These are phyloP conservation scores for Hypsibius dujardini DNA, from an alignment of 1,140 invertebrate genomes.

Conservation along the genomic window DNA sequence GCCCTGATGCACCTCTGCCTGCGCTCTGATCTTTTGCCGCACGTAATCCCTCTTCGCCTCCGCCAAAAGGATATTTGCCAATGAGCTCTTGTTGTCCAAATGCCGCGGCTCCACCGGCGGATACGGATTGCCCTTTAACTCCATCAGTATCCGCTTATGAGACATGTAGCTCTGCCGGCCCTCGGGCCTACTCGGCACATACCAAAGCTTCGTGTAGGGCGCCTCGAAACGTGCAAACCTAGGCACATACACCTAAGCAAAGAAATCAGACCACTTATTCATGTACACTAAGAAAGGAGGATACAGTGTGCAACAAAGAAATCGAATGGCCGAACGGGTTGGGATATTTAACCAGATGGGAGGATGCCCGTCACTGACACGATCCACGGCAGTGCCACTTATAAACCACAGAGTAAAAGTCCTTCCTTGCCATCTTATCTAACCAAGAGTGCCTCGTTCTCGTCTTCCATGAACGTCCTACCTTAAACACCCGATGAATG, in stretches of 20 bases:
- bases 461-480: too few relatives aligned
- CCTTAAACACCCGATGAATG: conserved; percentile 80
- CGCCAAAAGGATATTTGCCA: conserved; percentile 28
- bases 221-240: conserved; percentile 50
- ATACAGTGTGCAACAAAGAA: too few relatives aligned
- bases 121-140: conserved; percentile 44
- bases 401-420: too few relatives aligned
- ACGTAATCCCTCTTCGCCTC: conserved; percentile 26
- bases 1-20: not conserved
- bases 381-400: too few relatives aligned
- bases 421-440: too few relatives aligned
- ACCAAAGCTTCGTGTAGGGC: conserved; percentile 53
- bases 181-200: conserved; percentile 41
- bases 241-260: conserved; percentile 56
- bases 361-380: too few relatives aligned
- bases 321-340: too few relatives aligned
- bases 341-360: too few relatives aligned
- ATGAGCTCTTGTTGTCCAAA: conserved; percentile 21
- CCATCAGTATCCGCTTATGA: conserved; percentile 43
- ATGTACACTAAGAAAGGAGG: too few relatives aligned
- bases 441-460: too few relatives aligned
- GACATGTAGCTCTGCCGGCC: conserved; percentile 4
- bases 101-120: conserved; percentile 25
- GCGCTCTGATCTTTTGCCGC: not conserved
- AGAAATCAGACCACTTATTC: not conserved